Evolutionary conservation across 2,888 invertebrate genomes (phyloP), one percentile per base, ranked within the genome.

Genomic region (Tribolium freemani): DNA sequence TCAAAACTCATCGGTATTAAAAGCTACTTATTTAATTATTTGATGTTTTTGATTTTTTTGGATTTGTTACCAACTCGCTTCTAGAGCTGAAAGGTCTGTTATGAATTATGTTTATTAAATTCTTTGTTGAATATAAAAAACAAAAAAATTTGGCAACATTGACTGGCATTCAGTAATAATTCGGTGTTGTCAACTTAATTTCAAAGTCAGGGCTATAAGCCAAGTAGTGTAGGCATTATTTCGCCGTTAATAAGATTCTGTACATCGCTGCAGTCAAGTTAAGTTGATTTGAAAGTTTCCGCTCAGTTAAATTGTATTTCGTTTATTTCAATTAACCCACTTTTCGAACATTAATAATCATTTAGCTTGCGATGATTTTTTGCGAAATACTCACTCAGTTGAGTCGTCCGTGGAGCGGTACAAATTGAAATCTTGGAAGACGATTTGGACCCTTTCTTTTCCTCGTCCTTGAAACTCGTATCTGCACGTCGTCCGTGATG

Each of bases 381-480:
- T 31, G 9, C 2, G 11, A 54, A 58, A 69, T 73, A 89, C 91
- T 90, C 87, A 93, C 93, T 92, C 91, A 83, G 89, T 89, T 60
- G 89, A 85, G 77, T 89, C 89, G 79, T 90, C 90, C 38, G 89
- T 85, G 31, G 91, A 88, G 86, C 92, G 92, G 84, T 92, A 91
- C 76, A 95, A 89, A 87, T 93, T 93, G 86, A 96, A 96, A 86
- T 95, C 94, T 84, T 92, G 92, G 88, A 96, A 96, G 81, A 92
- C 88, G 84, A 97, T 90, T 88, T 95, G 94, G 78, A 97, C 93
- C 82, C 95, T 88, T 86, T 98, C 96, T 79, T 93, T 93, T 63
- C 93, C 93, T 76, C 93, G 89, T 50, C 96, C 97, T 83, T 93
- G 93, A 87, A 98, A 97, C 84, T 96, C 95, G 87, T 95, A 97